Conservation (phyloP, 2,797 vertebrate species). For the Galagoides demidoff region DNA sequence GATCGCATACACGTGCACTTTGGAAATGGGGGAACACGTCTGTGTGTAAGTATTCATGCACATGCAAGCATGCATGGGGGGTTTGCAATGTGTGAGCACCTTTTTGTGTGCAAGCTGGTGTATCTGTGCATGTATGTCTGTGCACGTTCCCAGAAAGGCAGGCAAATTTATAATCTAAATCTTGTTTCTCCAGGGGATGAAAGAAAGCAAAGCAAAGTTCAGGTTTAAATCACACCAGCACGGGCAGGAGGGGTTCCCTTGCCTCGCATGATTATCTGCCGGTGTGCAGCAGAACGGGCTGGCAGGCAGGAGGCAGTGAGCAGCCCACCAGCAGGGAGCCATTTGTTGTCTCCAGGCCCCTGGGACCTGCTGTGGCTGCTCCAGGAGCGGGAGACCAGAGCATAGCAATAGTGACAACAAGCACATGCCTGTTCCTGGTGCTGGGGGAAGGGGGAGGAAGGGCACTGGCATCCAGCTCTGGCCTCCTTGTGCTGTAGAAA, state of each 20-base stretch:
- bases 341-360: constrained; percentile 86
- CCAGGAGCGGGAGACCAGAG: constrained; percentile 79
- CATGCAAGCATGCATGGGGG: background rate
- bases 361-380: constrained; percentile 85
- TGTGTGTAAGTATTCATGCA: background rate
- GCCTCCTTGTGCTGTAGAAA: background rate
- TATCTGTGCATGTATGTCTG: constrained; percentile 18
- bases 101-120: background rate
- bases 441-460: background rate
- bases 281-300: constrained; percentile 76
- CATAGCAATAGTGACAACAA: background rate
- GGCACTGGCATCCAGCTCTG: background rate
- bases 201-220: constrained; percentile 90
- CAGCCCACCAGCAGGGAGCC: constrained; percentile 86
- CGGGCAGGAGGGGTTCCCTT: constrained; percentile 85
- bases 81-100: background rate
- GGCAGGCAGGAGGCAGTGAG: constrained; percentile 84
- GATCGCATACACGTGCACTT: background rate
- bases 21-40: background rate
- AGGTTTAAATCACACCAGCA: constrained; percentile 87
- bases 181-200: constrained; percentile 86
- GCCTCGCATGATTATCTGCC: constrained; percentile 87
- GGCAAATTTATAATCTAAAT: constrained; percentile 86
- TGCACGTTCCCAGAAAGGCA: constrained; percentile 83
- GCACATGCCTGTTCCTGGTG: background rate